phyloP scores from a whole-genome alignment of 2,888 invertebrate genomes.

The Bursaphelenchus okinawaensis region DNA sequence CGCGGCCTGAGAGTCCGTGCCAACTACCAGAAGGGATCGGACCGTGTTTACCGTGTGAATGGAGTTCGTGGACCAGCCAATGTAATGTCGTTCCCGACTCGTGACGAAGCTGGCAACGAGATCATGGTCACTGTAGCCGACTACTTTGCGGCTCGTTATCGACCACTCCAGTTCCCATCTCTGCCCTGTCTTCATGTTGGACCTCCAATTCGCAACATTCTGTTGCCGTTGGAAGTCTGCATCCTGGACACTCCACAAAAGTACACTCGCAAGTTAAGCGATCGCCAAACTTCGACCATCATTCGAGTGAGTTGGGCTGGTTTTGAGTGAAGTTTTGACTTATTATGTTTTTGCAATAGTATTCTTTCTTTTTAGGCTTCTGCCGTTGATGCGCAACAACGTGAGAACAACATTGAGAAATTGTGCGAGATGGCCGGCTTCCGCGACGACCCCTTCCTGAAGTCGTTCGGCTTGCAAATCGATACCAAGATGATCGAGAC shows the following conservation, averaged over 20 bases:
- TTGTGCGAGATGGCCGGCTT: constrained; percentile 44
- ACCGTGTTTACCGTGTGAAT: constrained; percentile 51
- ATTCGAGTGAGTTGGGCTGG: constrained; percentile 31
- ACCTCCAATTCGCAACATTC: constrained; percentile 46
- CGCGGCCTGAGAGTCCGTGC: constrained; percentile 41
- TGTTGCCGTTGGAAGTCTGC: constrained; percentile 49
- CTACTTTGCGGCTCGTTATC: constrained; percentile 46
- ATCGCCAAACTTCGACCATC: constrained; percentile 45
- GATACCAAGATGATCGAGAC: constrained; percentile 46
- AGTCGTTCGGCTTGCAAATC: constrained; percentile 43
- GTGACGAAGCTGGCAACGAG: constrained; percentile 32
- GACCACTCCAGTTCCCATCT: constrained; percentile 39
- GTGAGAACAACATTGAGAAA: constrained; percentile 41
- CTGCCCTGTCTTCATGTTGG: constrained; percentile 54
- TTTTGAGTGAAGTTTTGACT: background rate
- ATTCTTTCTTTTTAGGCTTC: constrained; percentile 40
- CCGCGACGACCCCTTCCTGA: constrained; percentile 44
- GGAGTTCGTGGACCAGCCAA: constrained; percentile 42
- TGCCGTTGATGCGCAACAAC: constrained; percentile 46
- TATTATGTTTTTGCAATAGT: too few species aligned
- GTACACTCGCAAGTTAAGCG: constrained; percentile 48
- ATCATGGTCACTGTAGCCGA: constrained; percentile 44
- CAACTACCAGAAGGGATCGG: constrained; percentile 39
- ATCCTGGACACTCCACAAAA: constrained; percentile 47
- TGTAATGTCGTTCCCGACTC: constrained; percentile 28